Percentiles rank a stretch among this genome's conserved stretches.
Conservation (phyloP, 2,888 invertebrate species). For the Drosophila villosipedis region DNA sequence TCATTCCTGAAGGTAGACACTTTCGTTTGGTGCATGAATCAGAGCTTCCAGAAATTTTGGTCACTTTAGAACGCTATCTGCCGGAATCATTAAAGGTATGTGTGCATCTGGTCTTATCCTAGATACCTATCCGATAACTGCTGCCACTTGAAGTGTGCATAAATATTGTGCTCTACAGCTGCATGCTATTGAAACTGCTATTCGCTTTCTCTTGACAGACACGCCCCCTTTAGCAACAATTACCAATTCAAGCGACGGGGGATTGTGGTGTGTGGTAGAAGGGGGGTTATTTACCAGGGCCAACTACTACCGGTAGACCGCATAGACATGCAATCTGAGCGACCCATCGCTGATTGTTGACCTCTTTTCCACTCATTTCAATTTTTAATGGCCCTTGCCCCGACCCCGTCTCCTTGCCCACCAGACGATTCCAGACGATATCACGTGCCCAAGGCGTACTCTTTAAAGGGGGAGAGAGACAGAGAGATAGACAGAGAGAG, state of each 20-base stretch:
- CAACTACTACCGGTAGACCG: slow-evolving; percentile 40
- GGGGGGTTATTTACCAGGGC: slow-evolving; percentile 7
- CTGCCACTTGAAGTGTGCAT: slow-evolving; percentile 39
- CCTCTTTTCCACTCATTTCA: slow-evolving; percentile 65
- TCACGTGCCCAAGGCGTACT: slow-evolving; percentile 41
- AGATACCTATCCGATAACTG: neutral
- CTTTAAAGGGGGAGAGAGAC: neutral
- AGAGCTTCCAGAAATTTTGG: slow-evolving; percentile 93
- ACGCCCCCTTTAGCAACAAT: slow-evolving; percentile 67
- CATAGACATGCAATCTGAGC: slow-evolving; percentile 72
- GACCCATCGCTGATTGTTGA: slow-evolving; percentile 66
- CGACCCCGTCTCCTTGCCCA: slow-evolving; percentile 34
- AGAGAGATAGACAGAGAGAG: neutral
- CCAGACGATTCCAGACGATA: slow-evolving; percentile 16
- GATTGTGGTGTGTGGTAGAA: neutral
- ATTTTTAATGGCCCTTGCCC: slow-evolving; percentile 27
- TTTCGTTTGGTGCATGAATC: slow-evolving; percentile 94
- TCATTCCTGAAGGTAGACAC: slow-evolving; percentile 93
- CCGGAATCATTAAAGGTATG: slow-evolving; percentile 94
- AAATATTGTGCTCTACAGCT: slow-evolving; percentile 13
- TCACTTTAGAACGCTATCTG: slow-evolving; percentile 92
- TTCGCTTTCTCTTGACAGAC: slow-evolving; percentile 23
- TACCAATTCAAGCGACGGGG: slow-evolving; percentile 31
- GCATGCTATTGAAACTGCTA: slow-evolving; percentile 16
- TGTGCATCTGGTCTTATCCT: slow-evolving; percentile 8